A percentile compares a stretch with the other conserved stretches of the same genome.
phyloP scores from a whole-genome alignment of 2,888 invertebrate genomes.

The Oxycera nigricornis region DNA sequence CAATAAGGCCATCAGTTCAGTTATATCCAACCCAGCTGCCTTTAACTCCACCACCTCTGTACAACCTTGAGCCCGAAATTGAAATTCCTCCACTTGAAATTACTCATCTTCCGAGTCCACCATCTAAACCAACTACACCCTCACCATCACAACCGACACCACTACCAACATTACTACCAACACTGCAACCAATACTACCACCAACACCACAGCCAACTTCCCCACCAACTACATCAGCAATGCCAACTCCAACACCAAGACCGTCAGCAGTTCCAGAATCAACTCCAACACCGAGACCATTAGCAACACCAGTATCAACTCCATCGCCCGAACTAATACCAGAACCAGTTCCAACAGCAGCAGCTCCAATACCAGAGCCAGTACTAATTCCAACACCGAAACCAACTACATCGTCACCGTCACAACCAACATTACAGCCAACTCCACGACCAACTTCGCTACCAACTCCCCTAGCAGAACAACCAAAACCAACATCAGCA shows the following conservation, averaged over 20 bases:
- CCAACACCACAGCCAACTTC: background rate
- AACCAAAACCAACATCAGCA: background rate
- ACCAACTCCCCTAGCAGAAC: too few species aligned
- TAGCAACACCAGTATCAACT: background rate
- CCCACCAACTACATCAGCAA: too few species aligned
- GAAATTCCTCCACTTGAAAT: too few species aligned
- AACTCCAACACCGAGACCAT: background rate
- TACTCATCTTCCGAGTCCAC: too few species aligned
- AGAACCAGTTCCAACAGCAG: background rate
- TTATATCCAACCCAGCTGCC: background rate
- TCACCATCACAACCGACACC: background rate
- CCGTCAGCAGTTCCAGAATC: background rate
- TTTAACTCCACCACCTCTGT: background rate
- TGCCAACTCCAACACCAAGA: background rate
- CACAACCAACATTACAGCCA: too few species aligned
- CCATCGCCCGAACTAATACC: background rate
- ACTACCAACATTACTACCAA: background rate
- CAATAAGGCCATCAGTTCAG: background rate
- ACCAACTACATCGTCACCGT: too few species aligned
- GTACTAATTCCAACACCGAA: too few species aligned
- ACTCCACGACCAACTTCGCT: too few species aligned
- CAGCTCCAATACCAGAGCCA: background rate
- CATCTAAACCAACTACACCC: background rate
- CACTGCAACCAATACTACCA: background rate
- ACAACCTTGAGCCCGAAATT: too few species aligned